phyloP scores from a whole-genome alignment of 2,888 invertebrate species.

The Eupithecia exiguata region DNA sequence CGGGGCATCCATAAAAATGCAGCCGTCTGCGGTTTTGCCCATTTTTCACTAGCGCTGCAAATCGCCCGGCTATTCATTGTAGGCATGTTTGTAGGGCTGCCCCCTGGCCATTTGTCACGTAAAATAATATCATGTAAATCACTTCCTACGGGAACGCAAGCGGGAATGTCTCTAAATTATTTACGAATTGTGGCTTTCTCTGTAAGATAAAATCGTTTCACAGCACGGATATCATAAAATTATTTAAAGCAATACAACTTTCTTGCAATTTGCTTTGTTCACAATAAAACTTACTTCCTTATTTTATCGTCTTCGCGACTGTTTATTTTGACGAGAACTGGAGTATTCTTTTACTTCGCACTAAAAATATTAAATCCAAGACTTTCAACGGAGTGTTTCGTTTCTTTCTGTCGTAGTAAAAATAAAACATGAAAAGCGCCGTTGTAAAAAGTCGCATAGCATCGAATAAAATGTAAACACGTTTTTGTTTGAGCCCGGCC shows the following conservation, averaged over 20 bases:
- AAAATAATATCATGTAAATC: constrained; percentile 11
- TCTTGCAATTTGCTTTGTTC: constrained; percentile 12
- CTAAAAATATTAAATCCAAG: constrained; percentile 19
- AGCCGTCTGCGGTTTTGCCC: constrained; percentile 47
- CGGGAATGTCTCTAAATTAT: constrained; percentile 3
- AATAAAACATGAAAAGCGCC: constrained; percentile 22
- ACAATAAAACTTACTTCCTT: constrained; percentile 4
- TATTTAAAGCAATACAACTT: background rate
- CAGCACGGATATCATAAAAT: background rate
- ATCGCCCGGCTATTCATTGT: constrained; percentile 56
- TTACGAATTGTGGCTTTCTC: constrained; percentile 6
- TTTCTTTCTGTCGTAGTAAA: constrained; percentile 24
- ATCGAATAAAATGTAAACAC: constrained; percentile 37
- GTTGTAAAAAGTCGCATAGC: constrained; percentile 29
- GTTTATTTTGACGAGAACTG: constrained; percentile 15
- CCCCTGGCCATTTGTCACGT: constrained; percentile 13
- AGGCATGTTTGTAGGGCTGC: constrained; percentile 37
- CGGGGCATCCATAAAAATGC: constrained; percentile 52
- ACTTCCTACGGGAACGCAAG: constrained; percentile 8
- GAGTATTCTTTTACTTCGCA: constrained; percentile 12
- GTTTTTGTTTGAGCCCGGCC: constrained; percentile 31
- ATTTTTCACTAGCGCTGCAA: constrained; percentile 57
- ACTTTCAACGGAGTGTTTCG: constrained; percentile 22
- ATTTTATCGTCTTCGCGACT: background rate
- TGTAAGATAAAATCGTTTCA: background rate